Conservation (phyloP, 2,113 vertebrate species). For the Pipa parva region DNA sequence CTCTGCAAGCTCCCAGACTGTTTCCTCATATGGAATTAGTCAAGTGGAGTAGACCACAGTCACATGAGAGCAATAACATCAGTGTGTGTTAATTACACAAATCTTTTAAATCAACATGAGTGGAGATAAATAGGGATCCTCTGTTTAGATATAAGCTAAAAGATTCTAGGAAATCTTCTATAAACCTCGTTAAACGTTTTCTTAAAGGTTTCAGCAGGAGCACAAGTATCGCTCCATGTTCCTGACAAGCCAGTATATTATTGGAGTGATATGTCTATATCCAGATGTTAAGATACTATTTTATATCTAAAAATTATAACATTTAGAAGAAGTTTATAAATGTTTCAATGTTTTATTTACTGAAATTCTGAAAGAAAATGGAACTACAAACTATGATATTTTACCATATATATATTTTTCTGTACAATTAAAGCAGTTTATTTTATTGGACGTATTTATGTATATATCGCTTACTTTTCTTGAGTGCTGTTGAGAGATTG, state of each 20-base stretch:
- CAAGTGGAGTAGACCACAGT: constrained; percentile 44
- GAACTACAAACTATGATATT: no score
- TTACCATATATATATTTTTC: no score
- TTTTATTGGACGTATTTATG: no score
- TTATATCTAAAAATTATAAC: constrained; percentile 12
- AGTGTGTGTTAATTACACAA: constrained; percentile 1
- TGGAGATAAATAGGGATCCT: neutral
- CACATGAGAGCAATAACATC: constrained; percentile 38
- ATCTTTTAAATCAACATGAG: constrained; percentile 22
- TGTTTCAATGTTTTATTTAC: no score
- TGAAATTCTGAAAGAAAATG: no score
- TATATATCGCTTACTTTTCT: no score
- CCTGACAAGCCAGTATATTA: neutral
- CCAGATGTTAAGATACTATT: constrained; percentile 24
- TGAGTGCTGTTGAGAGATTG: no score
- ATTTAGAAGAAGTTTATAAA: no score
- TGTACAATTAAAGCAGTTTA: no score
- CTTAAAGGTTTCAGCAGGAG: constrained; percentile 13
- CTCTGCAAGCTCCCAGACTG: constrained; percentile 22
- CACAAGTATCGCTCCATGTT: neutral
- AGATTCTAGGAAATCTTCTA: neutral
- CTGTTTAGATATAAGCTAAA: neutral
- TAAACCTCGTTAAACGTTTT: constrained; percentile 20
- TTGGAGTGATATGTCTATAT: constrained; percentile 10
- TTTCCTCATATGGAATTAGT: constrained; percentile 46